Conservation (phyloP, 2,113 vertebrate genomes). For the Macrotis lagotis region DNA sequence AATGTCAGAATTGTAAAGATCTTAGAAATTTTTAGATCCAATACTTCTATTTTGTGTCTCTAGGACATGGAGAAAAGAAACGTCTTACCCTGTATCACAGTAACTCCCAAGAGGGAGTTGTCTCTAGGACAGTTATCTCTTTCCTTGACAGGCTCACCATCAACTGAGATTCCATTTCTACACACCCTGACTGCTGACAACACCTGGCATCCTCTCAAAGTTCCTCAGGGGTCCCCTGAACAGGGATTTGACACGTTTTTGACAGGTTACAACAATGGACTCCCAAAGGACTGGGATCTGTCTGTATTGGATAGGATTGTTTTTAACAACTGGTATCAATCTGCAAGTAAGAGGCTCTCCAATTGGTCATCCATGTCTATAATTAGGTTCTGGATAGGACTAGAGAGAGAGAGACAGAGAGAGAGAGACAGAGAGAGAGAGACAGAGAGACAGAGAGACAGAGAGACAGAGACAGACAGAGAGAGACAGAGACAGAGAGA, state of each 20-base stretch:
- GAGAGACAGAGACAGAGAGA: too few species aligned
- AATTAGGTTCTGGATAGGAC: not conserved
- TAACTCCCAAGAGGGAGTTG: too few species aligned
- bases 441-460: too few species aligned
- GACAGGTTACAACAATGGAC: constrained; percentile 8
- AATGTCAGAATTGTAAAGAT: not conserved
- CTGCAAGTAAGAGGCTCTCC: not conserved
- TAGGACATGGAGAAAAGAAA: not conserved
- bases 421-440: too few species aligned
- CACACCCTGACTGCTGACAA: not conserved
- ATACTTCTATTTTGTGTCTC: not conserved
- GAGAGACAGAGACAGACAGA: too few species aligned
- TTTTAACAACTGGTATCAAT: constrained; percentile 25
- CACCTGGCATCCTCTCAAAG: not conserved
- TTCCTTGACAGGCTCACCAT: not conserved
- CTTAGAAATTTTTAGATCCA: not conserved
- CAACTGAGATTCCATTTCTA: not conserved
- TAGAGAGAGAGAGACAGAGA: not conserved
- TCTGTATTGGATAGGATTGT: not conserved
- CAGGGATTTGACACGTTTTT: constrained; percentile 6
- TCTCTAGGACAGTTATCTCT: not conserved
- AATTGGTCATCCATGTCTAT: not conserved
- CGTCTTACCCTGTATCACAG: not conserved
- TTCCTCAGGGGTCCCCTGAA: not conserved
- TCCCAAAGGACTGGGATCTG: constrained; percentile 5